Evolutionary conservation across 2,113 vertebrate genomes (phyloP).

Genomic region (Rhagologus leucostigma): DNA sequence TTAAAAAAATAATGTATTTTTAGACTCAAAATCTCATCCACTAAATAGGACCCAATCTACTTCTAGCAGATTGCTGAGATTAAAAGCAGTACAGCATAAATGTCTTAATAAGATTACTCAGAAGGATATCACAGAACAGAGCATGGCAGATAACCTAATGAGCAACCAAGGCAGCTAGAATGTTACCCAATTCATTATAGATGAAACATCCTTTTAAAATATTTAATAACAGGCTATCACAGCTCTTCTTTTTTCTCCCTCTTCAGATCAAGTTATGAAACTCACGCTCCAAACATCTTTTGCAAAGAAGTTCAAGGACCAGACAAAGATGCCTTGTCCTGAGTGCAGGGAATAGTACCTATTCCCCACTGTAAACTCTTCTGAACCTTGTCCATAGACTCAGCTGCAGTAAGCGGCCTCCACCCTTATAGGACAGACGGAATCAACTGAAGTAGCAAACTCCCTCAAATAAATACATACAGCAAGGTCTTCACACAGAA

Average conservation of each 20-base stretch:
- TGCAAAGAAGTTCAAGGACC: neutral
- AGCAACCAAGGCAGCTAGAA: neutral
- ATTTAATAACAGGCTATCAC: neutral
- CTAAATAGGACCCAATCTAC: neutral
- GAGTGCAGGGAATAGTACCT: neutral
- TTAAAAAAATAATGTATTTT: neutral
- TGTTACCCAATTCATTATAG: neutral
- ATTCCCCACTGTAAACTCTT: neutral
- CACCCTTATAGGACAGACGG: rapidly evolving
- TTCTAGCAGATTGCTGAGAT: neutral
- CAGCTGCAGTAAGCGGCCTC: neutral
- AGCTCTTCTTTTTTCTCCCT: rapidly evolving
- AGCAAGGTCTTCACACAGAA: neutral
- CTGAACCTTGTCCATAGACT: neutral
- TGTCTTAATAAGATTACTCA: neutral
- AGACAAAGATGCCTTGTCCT: neutral
- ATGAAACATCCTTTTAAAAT: neutral
- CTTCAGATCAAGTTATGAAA: neutral
- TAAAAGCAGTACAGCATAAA: neutral
- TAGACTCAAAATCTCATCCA: neutral
- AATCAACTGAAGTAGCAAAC: neutral
- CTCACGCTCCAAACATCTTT: neutral
- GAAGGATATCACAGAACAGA: neutral
- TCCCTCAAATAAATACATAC: neutral
- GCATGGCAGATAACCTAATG: neutral